Base-by-base conservation (phyloP, 2,113 vertebrate species). In the Cyprinus carpio region DNA sequence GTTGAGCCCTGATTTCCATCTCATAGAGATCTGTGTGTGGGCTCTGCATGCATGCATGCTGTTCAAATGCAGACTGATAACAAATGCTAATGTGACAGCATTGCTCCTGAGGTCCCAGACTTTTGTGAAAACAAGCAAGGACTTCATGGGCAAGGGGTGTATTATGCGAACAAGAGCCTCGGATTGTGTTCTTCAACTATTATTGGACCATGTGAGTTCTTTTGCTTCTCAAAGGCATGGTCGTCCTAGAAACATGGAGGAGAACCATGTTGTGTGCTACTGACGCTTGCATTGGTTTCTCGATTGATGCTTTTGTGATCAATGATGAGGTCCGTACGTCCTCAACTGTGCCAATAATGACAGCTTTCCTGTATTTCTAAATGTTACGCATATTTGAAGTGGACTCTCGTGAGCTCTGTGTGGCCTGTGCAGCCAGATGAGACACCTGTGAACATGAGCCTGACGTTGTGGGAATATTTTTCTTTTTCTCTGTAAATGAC, bases 301-400 rank as follows among this genome's bases (percentile, higher is more conserved):
- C 40, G 84, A 79, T 51, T 89, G 69, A 84, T 90, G 89, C 86
- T 27, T 85, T 82, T 71, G 74, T 86, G 6, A 75, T 78, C 60
- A 80, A 58, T 58, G 75, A 43, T 1, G 74, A 80, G 85, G 81
- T 85, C 2, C 60, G 31, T 88, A 58, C 8, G 8, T 87, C 85
- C 85, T 72, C 79, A 85, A 88, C 82, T 90, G 92, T 93, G 93
- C 91, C 92, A 93, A 91, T 89, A 82, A 86, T 87, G 90, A 88
- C 88, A 16, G 77, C 40, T 82, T 62, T 84, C 65, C 82, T 67
- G 60, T 81, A 69, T 86, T 69, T 90, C 84, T 89, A 71, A 81
- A 87, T 88, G 84, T 93, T 65, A 87, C 16, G 18, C 62, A 29
- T 81, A 34, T 75, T 83, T 82, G 60, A 78, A 82, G 75, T 23